Conservation (phyloP, 2,797 vertebrate species). For the Rhyacichthys aspro region DNA sequence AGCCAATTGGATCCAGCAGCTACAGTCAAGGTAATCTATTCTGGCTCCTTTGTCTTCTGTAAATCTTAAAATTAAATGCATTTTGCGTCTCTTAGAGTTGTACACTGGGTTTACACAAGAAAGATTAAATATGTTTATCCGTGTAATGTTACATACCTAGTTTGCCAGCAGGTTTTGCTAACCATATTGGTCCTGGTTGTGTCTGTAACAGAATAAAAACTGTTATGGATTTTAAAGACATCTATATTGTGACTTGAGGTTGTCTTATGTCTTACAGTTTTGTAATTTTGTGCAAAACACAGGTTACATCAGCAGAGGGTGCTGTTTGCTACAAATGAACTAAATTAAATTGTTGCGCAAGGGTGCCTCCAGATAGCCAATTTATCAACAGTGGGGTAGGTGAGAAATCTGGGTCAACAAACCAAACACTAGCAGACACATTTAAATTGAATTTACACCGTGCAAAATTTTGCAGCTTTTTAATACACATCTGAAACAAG, state of each 20-base stretch:
- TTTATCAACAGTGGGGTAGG: conserved; percentile 74
- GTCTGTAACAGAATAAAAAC: too few relatives aligned
- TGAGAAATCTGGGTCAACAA: conserved; percentile 80
- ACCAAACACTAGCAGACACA: conserved; percentile 76
- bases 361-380: conserved; percentile 65
- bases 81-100: too few relatives aligned
- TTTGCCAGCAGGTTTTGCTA: too few relatives aligned
- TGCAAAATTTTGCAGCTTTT: conserved; percentile 37
- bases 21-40: not conserved
- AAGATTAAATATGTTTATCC: too few relatives aligned
- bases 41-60: too few relatives aligned
- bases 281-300: conserved; percentile 10
- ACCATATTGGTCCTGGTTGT: too few relatives aligned
- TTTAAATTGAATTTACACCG: conserved; percentile 79
- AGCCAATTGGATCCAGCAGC: too few relatives aligned
- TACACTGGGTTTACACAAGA: too few relatives aligned
- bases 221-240: too few relatives aligned
- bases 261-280: not conserved
- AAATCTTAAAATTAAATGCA: too few relatives aligned
- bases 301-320: conserved; percentile 65
- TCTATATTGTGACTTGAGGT: too few relatives aligned
- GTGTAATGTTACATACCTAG: too few relatives aligned
- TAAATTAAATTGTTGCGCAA: conserved; percentile 60
- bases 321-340: conserved; percentile 55
- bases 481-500: conserved; percentile 60